phyloP scores from a whole-genome alignment of 1,140 invertebrate species.

The Steinernema feltiae region DNA sequence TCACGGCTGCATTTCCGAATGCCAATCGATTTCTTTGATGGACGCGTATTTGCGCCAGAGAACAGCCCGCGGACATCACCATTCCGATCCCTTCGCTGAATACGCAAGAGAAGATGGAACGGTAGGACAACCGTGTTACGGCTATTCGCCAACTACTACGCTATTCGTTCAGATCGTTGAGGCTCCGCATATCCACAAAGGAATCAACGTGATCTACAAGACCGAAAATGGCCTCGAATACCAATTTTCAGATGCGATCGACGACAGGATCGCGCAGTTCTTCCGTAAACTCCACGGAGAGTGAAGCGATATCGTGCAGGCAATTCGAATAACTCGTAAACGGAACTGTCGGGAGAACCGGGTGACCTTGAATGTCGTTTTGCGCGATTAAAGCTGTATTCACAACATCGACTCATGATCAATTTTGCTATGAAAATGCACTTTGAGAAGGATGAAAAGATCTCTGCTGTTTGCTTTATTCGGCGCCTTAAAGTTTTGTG shows the following conservation, averaged over 20 bases:
- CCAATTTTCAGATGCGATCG: neutral
- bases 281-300: neutral
- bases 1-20: neutral
- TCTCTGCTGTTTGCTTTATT: no score
- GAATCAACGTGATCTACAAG: neutral
- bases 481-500: neutral
- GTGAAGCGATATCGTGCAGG: neutral
- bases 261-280: constrained; percentile 2
- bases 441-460: no score
- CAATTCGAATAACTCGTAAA: neutral
- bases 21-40: neutral
- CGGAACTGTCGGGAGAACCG: neutral
- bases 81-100: neutral
- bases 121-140: neutral
- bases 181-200: neutral
- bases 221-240: neutral
- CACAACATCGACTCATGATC: no score
- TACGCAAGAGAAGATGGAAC: neutral
- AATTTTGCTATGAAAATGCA: no score
- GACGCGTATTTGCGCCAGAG: neutral
- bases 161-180: neutral
- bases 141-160: neutral
- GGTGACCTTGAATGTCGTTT: neutral
- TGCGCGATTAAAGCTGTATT: neutral
- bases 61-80: neutral